A percentile compares a stretch with the other conserved stretches of the same genome.
Evolutionary conservation across 2,113 vertebrate species (phyloP).

Genomic region (Muntiacus reevesi): DNA sequence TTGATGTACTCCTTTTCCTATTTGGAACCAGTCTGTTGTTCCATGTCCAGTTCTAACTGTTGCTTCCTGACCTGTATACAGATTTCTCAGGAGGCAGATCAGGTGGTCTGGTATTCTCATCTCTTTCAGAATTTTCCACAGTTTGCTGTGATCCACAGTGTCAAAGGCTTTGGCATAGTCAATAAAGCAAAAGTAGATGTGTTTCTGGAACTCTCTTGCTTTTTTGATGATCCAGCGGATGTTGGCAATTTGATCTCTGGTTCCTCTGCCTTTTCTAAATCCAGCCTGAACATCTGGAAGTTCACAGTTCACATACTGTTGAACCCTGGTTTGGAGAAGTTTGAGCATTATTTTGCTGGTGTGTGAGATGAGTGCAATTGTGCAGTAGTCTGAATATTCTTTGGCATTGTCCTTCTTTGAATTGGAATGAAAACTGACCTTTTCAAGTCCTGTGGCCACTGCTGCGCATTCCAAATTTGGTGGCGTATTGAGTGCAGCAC

Average conservation of each 20-base stretch:
- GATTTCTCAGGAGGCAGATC: too few relatives aligned
- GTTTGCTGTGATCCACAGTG: too few relatives aligned
- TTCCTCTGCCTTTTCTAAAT: neutral
- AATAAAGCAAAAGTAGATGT: too few relatives aligned
- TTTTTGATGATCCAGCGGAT: too few relatives aligned
- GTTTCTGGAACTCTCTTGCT: too few relatives aligned
- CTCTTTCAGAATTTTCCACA: too few relatives aligned
- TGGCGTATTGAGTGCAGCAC: neutral
- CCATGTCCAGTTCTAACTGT: too few relatives aligned
- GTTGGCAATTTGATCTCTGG: neutral
- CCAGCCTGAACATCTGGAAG: neutral
- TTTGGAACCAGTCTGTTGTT: too few relatives aligned
- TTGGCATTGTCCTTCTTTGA: neutral
- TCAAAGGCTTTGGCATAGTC: too few relatives aligned
- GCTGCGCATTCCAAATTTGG: neutral
- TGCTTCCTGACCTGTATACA: too few relatives aligned
- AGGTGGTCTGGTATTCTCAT: too few relatives aligned
- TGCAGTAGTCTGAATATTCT: neutral
- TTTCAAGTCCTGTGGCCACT: neutral
- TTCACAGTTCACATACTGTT: too few relatives aligned
- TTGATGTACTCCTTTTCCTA: accelerated
- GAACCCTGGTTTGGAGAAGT: neutral
- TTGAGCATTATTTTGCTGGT: neutral
- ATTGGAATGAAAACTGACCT: neutral
- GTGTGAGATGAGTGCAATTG: neutral